Evolutionary conservation across 2,888 invertebrate genomes (phyloP).

Genomic region (Phalera bucephala): DNA sequence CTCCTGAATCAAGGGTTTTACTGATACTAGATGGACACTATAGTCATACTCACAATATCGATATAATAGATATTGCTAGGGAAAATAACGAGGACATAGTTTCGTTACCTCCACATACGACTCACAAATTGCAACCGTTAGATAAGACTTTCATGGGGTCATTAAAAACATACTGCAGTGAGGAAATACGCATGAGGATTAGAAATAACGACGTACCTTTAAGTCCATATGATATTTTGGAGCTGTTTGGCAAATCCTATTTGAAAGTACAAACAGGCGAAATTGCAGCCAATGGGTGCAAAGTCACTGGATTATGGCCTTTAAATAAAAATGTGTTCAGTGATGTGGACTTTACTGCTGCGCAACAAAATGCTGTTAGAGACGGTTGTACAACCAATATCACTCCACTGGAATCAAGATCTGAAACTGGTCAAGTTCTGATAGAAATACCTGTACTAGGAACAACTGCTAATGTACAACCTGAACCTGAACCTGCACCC

Average conservation of each 20-base stretch:
- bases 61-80: conserved; percentile 38
- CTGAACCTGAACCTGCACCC: too few species aligned
- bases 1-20: conserved; percentile 21
- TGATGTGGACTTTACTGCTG: too few species aligned
- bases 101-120: conserved; percentile 41
- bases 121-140: conserved; percentile 45
- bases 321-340: conserved; percentile 23
- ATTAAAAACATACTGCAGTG: conserved; percentile 44
- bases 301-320: conserved; percentile 16
- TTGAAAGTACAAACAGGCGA: conserved; percentile 2
- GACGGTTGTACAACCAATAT: too few species aligned
- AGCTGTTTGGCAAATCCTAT: conserved; percentile 24
- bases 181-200: conserved; percentile 34
- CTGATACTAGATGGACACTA: conserved; percentile 33
- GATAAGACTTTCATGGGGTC: conserved; percentile 46
- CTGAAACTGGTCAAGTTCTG: too few species aligned
- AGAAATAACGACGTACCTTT: conserved; percentile 29
- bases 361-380: too few species aligned
- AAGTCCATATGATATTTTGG: conserved; percentile 28
- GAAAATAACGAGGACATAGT: conserved; percentile 42
- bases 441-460: too few species aligned
- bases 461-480: too few species aligned
- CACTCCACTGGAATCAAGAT: too few species aligned
- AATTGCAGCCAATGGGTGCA: conserved; percentile 19
- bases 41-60: conserved; percentile 38